phyloP scores from a whole-genome alignment of 2,888 invertebrate species.

The Drosophila meridiana region DNA sequence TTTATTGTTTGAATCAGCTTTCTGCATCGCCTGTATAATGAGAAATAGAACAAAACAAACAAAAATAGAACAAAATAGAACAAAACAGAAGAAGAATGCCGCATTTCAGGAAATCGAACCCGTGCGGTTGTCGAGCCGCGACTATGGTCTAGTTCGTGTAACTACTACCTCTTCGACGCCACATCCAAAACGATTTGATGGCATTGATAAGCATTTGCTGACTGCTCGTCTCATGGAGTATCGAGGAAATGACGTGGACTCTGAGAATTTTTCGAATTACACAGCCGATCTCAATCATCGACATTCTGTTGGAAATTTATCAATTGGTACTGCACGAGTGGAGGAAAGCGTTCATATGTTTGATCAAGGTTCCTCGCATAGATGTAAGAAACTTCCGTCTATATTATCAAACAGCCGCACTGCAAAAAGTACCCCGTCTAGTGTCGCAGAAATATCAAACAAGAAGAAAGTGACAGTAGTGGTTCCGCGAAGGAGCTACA shows the following conservation, averaged over 20 bases:
- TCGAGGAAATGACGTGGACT: too few species aligned
- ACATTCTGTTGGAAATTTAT: background rate
- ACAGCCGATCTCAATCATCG: too few species aligned
- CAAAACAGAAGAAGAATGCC: background rate
- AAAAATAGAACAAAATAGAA: too few species aligned
- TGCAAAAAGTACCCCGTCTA: too few species aligned
- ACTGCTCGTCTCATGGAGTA: slow-evolving; percentile 24
- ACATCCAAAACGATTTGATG: slow-evolving; percentile 34
- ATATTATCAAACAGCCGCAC: too few species aligned
- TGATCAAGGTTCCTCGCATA: too few species aligned
- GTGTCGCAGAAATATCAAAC: too few species aligned
- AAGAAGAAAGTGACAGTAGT: slow-evolving; percentile 10
- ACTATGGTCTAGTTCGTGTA: slow-evolving; percentile 55
- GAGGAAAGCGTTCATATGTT: too few species aligned
- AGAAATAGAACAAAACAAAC: too few species aligned
- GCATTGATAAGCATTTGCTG: slow-evolving; percentile 31
- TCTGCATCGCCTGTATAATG: background rate
- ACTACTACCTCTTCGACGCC: slow-evolving; percentile 34
- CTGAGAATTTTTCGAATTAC: too few species aligned
- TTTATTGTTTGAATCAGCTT: background rate
- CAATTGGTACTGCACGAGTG: slow-evolving; percentile 16
- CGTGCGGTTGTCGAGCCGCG: slow-evolving; percentile 20
- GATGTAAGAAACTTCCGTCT: too few species aligned
- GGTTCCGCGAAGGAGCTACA: background rate
- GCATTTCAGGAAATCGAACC: background rate